Evolutionary conservation across 2,113 vertebrate genomes (phyloP), one percentile per base, ranked within the genome.

Genomic region (Sarotherodon lohbergeri): DNA sequence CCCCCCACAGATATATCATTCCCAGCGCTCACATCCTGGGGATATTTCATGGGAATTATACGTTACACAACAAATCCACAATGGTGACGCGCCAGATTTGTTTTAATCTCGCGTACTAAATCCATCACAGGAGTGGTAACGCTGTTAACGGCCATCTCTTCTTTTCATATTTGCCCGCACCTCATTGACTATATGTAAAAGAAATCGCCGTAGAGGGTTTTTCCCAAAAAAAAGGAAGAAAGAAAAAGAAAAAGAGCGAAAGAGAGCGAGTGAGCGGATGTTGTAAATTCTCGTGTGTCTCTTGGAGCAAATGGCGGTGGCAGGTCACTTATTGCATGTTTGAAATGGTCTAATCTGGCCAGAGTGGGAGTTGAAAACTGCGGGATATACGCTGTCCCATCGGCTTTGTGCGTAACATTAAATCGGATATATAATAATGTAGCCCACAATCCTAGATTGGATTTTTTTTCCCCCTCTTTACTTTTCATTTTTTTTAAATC

Each of bases 31-130:
- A 83, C 56, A 54, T 36, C 59, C 32, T 12, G 41, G 11, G 91
- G 94, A 92, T 94, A 39, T 93, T 90, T 81, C 50, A 52, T 55
- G 22, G 90, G 90, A 93, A 87, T 94, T 90, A 92, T 50, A 80
- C 9, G 80, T 95, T 95, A 94, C 88, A 94, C 93, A 95, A 95
- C 93, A 93, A 86, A 94, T 94, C 90, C 91, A 94, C 87, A 63
- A 32, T 29, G 32, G n/a, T 80, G 66, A 79, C 17, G 82, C 36
- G 90, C 83, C 83, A 90, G 93, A 87, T 94, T 89, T 90, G 84
- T 85, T 91, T 84, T 94, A 94, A 93, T 95, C 91, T 93, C 3
- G n/a, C 84, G 17, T 50, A 56, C 83, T 84, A 90, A 90, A 71
- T 48, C 90, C 90, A 89, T 84, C 83, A 79, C 80, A 82, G 63